Evolutionary conservation across 1,140 invertebrate species (phyloP), one percentile per base, ranked within the genome.

Genomic region (Drosophila burlai): DNA sequence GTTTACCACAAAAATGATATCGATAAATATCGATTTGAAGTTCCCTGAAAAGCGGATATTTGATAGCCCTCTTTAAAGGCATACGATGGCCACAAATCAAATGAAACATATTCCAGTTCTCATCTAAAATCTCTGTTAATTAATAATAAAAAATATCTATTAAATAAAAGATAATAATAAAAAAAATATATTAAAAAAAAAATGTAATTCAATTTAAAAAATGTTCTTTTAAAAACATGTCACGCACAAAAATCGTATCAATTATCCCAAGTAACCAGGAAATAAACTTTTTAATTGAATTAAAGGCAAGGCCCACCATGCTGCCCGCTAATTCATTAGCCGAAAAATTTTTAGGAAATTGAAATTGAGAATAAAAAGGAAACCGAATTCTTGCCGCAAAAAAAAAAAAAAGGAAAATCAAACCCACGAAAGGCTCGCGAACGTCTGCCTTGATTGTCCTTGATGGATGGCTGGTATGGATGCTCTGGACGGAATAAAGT

Each of bases 391-490:
- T 38, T 38, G 26, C 21, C 29, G 34, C 49, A 50, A 13, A 34
- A 13, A 36, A 36, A 59, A n/a, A 18, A n/a, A 58, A 11, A 13
- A 8, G 6, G 3, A 38, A 26, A 67, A 66, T 72, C 69, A 55
- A 57, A 47, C 73, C 52, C 75, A 57, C 54, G 45, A 61, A 68
- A 52, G 49, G 24, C 34, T 55, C 52, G 59, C 72, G 55, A 66
- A 40, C 18, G 62, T 75, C 52, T 49, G 64, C 50, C 54, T 64
- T 60, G 76, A 79, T 64, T 64, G 67, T 71, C 54, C 67, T 79
- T 80, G 76, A 80, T 80, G 76, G 76, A 80, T 80, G 54, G 57
- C 62, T 67, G 47, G n/a, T 45, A 36, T 69, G 64, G 59, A 58
- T 62, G 43, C 43, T 18, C 1, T 3, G 45, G n/a, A 18, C 10